phyloP scores from a whole-genome alignment of 2,888 invertebrate genomes.

The Gastrophysa polygoni region DNA sequence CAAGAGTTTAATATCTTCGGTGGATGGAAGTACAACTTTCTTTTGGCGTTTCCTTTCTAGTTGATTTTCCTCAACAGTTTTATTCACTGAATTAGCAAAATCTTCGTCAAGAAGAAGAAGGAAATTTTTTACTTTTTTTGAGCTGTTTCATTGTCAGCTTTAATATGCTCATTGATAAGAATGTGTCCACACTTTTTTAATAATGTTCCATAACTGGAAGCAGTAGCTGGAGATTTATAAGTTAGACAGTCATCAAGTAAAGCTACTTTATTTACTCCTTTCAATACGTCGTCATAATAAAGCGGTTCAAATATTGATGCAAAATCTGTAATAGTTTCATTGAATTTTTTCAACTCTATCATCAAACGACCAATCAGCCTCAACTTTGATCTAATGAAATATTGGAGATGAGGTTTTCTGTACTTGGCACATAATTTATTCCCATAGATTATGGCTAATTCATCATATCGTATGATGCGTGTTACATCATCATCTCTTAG shows the following conservation, averaged over 20 bases:
- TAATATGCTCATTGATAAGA: slow-evolving; percentile 15
- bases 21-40: slow-evolving; percentile 13
- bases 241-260: slow-evolving; percentile 2
- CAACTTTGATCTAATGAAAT: slow-evolving; percentile 10
- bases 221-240: slow-evolving; percentile 17
- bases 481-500: slow-evolving; percentile 13
- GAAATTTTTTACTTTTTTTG: slow-evolving; percentile 15
- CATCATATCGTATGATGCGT: slow-evolving; percentile 9
- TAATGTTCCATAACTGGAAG: slow-evolving; percentile 7
- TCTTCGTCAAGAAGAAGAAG: slow-evolving; percentile 14
- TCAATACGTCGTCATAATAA: slow-evolving; percentile 11
- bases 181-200: slow-evolving; percentile 16
- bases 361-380: slow-evolving; percentile 12
- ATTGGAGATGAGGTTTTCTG: slow-evolving; percentile 14
- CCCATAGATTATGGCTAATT: slow-evolving; percentile 15
- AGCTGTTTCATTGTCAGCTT: slow-evolving; percentile 10
- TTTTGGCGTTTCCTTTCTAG: slow-evolving; percentile 9
- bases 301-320: slow-evolving; percentile 10
- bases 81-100: slow-evolving; percentile 12
- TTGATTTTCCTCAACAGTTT: slow-evolving; percentile 22
- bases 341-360: slow-evolving; percentile 9
- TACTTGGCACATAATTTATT: slow-evolving; percentile 18
- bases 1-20: slow-evolving; percentile 9
- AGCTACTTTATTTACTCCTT: slow-evolving; percentile 16
- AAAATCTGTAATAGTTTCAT: slow-evolving; percentile 11